Conservation (phyloP, 53 echinoderm and acorn worm species). For the Echinarachnius parma region DNA sequence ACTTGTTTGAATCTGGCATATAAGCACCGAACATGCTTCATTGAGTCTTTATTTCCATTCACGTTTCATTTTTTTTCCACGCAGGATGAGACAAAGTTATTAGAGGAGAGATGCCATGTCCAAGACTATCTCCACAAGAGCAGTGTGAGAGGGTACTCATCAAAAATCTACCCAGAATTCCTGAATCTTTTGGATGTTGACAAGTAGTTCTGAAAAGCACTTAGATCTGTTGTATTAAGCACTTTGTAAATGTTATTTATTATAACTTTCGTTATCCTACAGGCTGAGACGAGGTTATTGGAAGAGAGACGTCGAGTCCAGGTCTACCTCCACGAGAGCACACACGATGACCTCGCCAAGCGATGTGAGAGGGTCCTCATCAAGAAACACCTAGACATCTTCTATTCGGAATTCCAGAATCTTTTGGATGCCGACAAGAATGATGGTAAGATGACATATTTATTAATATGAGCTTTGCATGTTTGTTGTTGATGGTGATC, state of each 20-base stretch:
- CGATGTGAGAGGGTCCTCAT: conserved; percentile 95
- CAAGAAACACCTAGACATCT: conserved; percentile 96
- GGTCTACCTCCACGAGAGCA: conserved; percentile 94
- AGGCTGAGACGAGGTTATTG: conserved; percentile 90
- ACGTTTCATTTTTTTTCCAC: no score
- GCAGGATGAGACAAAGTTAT: conserved; percentile 82
- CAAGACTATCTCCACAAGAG: conserved; percentile 94
- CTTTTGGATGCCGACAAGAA: conserved; percentile 94
- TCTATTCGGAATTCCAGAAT: conserved; percentile 97
- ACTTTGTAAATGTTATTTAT: no score
- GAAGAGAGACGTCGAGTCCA: conserved; percentile 89
- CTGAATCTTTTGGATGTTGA: conserved; percentile 94
- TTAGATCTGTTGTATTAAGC: no score
- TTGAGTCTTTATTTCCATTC: no score
- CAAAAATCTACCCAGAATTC: conserved; percentile 97
- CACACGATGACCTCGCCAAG: conserved; percentile 88
- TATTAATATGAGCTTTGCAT: no score
- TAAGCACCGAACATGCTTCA: no score
- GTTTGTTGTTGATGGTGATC: no score
- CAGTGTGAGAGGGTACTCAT: conserved; percentile 96
- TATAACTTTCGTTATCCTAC: neutral
- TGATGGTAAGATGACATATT: conserved; percentile 79
- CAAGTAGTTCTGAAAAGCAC: no score
- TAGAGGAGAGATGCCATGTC: conserved; percentile 88
- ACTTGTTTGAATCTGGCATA: no score